These are phyloP conservation scores for Pachymerium ferrugineum DNA, from an alignment of 2,888 invertebrate species.

Conservation along the genomic window DNA sequence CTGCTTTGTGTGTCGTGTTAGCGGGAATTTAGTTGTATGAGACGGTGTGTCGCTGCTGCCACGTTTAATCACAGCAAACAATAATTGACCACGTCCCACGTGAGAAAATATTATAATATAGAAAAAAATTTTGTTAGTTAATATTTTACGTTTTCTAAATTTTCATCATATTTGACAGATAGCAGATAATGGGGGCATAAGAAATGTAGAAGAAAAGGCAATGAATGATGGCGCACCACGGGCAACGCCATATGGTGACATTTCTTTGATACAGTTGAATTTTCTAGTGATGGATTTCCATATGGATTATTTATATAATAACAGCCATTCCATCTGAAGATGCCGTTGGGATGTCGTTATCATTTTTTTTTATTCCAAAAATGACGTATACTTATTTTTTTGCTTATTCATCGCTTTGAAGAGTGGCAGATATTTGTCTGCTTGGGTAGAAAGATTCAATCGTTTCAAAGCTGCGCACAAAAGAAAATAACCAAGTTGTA, in stretches of 20 bases:
- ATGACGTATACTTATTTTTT: not conserved
- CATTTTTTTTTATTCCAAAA: not conserved
- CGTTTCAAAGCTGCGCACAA: not conserved
- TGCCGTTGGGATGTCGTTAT: not conserved
- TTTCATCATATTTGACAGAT: conserved; percentile 15
- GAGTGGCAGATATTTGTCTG: not conserved
- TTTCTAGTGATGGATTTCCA: not conserved
- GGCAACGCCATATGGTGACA: not conserved
- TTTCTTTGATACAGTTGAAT: conserved; percentile 15
- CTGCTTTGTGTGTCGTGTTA: no score
- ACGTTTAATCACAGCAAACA: no score
- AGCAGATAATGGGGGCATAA: not conserved
- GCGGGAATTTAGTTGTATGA: no score
- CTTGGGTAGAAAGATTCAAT: not conserved
- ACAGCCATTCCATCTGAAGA: not conserved
- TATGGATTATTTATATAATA: conserved; percentile 10
- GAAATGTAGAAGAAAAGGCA: not conserved
- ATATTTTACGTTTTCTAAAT: not conserved
- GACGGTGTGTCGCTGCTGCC: no score
- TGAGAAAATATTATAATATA: no score
- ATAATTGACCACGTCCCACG: no score
- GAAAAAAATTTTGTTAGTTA: no score
- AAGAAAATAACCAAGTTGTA: not conserved
- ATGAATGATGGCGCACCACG: not conserved
- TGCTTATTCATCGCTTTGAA: conserved; percentile 9